Conservation (phyloP, 2,888 invertebrate genomes). For the Allacma fusca region DNA sequence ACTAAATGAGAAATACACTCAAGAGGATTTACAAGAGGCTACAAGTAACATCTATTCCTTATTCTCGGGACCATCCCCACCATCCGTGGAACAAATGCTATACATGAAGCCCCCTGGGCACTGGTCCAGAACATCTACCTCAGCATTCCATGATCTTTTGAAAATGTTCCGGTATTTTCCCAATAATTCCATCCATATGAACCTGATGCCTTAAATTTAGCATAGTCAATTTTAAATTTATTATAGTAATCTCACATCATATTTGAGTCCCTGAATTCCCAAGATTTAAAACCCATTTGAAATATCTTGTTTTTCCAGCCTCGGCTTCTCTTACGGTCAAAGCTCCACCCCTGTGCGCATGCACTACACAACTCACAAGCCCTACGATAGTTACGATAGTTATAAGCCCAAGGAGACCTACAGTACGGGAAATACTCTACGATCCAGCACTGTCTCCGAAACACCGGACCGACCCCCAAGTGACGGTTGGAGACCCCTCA, state of each 20-base stretch:
- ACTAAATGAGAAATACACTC: slow-evolving; percentile 51
- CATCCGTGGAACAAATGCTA: slow-evolving; percentile 39
- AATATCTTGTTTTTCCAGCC: slow-evolving; percentile 13
- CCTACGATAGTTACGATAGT: neutral
- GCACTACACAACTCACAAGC: too few species aligned
- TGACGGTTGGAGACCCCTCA: slow-evolving; percentile 36
- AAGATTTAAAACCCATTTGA: neutral
- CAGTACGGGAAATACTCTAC: neutral
- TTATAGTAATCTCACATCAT: too few species aligned
- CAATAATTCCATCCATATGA: too few species aligned
- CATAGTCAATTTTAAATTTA: too few species aligned
- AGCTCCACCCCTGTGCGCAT: slow-evolving; percentile 16
- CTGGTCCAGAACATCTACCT: slow-evolving; percentile 37
- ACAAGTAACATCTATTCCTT: slow-evolving; percentile 47
- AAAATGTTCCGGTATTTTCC: slow-evolving; percentile 52
- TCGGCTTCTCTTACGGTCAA: slow-evolving; percentile 48
- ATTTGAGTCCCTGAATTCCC: too few species aligned
- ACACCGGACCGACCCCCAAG: too few species aligned
- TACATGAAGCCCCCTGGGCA: slow-evolving; percentile 43
- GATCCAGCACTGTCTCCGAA: slow-evolving; percentile 22
- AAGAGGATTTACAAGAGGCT: slow-evolving; percentile 52
- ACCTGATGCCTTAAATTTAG: too few species aligned
- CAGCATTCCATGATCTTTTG: slow-evolving; percentile 53
- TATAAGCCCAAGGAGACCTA: too few species aligned
- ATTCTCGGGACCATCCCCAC: slow-evolving; percentile 45